Evolutionary conservation across 2,888 invertebrate species (phyloP), one percentile per base, ranked within the genome.

Genomic region (Epinotia brunnichana): DNA sequence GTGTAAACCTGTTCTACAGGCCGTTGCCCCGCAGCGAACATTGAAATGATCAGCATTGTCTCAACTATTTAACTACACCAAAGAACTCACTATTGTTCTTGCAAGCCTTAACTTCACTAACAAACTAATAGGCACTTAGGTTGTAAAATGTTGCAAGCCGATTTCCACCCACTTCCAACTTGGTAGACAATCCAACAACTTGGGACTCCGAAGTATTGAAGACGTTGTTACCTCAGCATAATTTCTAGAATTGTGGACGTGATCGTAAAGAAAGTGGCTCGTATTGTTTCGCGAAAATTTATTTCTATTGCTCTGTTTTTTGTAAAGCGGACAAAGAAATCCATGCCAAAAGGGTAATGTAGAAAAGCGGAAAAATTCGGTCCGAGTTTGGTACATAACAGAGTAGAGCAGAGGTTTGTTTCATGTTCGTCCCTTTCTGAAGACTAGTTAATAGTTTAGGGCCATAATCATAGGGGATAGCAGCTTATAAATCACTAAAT

Each of bases 1-100:
- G 51, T 63, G 44, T 53, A 71, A 71, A 71, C 66, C 66, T 17
- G 66, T 66, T 71, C 21, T 29, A 67, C 24, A 39, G 66, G 66
- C 13, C 53, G 29, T 61, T 56, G 62, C 0, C 17, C 71, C 53
- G 66, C 15, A 59, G 44, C 29, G 51, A 51, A 51, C 53, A 71
- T 71, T 54, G 66, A 41, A 53, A 29, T 44, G 44, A 67, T 54
- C 60, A 66, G 60, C n/a, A 71, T 67, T 67, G 60, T 61, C 66
- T 61, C 24, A 39, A 35, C 51, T 70, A n/a, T n/a, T n/a, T n/a
- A 54, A 35, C 39, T 64, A 54, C 24, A 53, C 17, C 2, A 59
- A 24, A 24, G 9, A n/a, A 62, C 3, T 10, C 21, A 24, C 7
- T 59, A 24, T 59, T 59, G 61, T 11, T 44, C 21, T 57, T 57